Evolutionary conservation across 2,888 invertebrate species (phyloP).

Genomic region (Alentia gelatinosa): DNA sequence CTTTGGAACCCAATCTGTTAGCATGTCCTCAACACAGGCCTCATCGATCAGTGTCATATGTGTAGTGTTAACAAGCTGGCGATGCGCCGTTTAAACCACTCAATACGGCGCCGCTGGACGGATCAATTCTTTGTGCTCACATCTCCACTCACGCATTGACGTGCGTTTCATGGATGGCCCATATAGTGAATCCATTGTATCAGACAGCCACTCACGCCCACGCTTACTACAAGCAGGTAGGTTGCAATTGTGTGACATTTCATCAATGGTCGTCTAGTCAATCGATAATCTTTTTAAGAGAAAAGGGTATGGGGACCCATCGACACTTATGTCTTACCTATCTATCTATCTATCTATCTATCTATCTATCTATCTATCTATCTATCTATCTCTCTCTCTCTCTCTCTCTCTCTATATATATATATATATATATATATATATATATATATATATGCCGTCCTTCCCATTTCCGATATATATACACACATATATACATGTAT

Average conservation of each 20-base stretch:
- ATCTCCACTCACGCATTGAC: not conserved
- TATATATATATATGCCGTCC: not conserved
- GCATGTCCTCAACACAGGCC: not conserved
- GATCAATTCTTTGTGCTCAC: not conserved
- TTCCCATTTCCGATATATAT: too few species aligned
- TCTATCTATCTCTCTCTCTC: too few species aligned
- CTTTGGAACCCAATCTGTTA: slow-evolving; percentile 4
- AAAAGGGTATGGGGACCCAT: too few species aligned
- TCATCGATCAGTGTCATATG: not conserved
- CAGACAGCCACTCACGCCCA: not conserved
- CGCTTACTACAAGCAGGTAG: not conserved
- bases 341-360: too few species aligned
- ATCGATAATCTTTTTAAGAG: not conserved
- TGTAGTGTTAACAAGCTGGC: not conserved
- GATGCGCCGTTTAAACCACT: not conserved
- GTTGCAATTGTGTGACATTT: not conserved
- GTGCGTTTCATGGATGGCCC: not conserved
- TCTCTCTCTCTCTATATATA: too few species aligned
- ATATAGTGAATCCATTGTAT: not conserved
- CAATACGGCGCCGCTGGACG: not conserved
- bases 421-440: too few species aligned
- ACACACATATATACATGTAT: too few species aligned
- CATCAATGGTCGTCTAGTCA: not conserved
- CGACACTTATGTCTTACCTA: too few species aligned
- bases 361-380: too few species aligned